Evolutionary conservation across 2,797 vertebrate species (phyloP), one percentile per base, ranked within the genome.

Genomic region (Melopsittacus undulatus): DNA sequence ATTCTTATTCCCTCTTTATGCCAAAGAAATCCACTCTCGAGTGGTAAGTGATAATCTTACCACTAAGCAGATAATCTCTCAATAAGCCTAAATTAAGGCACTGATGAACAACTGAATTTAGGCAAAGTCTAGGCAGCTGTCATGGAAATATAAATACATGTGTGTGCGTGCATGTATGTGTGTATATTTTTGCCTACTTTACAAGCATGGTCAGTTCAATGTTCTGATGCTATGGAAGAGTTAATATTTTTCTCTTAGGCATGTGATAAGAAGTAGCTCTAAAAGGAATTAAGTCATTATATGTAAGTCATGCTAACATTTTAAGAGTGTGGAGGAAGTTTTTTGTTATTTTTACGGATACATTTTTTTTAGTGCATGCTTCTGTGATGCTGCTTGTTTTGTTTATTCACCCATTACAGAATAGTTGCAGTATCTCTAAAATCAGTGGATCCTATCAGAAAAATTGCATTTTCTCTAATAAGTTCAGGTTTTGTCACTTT

Each of bases 1-100:
- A 96, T 99, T 99, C 95, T 98, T 99, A 51, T 98, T 98, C 83
- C 99, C 99, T 4, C 92, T 99, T 83, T 99, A 99, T 78, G 99
- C 98, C 96, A 97, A 99, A 97, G 99, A 99, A 98, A 98, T 99
- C 95, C 98, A 98, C 97, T 99, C 99, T 52, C 98, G 99, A 98
- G 97, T 98, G 98, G 99, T 99, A 98, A 97, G 98, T 72, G 57
- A 36, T 59, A 59, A 59, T 36, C 34, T 59, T 59, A 59, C 57
- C 7, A 8, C 34, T 36, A 59, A 59, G 57, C 57, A 36, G 22
- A 36, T 36, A 49, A 72, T 42, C 38, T 89, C 78, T 56, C 34
- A 78, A 1, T 34, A 88, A 34, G 70, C 38, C 22, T 87, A 72
- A 78, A 46, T 43, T 2, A 82, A n/a, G 59, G 30, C 10, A 45